Conservation (phyloP, 2,888 invertebrate genomes). For the Euzophera pinguis region DNA sequence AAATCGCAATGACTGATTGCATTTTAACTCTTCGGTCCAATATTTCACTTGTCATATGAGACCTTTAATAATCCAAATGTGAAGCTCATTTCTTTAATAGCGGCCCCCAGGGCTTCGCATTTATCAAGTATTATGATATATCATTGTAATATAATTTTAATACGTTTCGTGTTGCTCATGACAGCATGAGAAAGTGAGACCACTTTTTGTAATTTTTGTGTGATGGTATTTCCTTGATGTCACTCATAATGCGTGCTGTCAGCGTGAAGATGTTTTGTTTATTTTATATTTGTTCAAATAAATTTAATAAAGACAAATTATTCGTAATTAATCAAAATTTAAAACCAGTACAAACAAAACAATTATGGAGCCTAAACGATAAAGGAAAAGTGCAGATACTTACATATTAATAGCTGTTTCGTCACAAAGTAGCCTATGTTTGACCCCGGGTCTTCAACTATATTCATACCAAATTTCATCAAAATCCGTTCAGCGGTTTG, state of each 20-base stretch:
- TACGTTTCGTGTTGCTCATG: not conserved
- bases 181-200: not conserved
- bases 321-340: no score
- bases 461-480: no score
- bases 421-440: no score
- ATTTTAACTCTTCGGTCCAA: not conserved
- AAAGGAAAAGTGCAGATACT: no score
- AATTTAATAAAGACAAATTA: no score
- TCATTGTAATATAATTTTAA: not conserved
- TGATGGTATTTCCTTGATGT: not conserved
- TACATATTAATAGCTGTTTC: no score
- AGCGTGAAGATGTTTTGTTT: no score
- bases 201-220: not conserved
- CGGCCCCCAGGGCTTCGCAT: not conserved
- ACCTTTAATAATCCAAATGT: slow-evolving; percentile 5
- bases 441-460: no score
- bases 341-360: no score
- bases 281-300: no score
- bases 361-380: no score
- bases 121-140: slow-evolving; percentile 1
- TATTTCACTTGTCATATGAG: slow-evolving; percentile 1
- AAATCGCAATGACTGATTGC: not conserved
- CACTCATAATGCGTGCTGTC: not conserved
- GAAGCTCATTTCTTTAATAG: not conserved
- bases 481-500: no score